phyloP scores from a whole-genome alignment of 2,113 vertebrate genomes.

The Stigmatopora nigra region DNA sequence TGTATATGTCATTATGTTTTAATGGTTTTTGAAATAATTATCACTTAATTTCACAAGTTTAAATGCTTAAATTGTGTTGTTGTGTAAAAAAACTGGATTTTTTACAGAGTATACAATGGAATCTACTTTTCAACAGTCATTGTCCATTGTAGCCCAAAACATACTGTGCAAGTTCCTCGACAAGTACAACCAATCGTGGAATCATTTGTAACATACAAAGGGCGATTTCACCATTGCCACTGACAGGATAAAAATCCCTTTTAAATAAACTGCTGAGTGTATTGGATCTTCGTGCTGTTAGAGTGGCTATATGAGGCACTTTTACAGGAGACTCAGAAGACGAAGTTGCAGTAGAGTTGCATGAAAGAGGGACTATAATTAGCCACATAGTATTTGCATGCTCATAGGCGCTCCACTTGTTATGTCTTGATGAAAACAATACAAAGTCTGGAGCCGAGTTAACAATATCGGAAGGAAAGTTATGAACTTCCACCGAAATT shows the following conservation, averaged over 20 bases:
- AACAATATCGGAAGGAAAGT: constrained; percentile 19
- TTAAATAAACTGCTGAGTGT: constrained; percentile 14
- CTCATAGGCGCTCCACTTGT: constrained; percentile 26
- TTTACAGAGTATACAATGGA: no score
- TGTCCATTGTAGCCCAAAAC: not conserved
- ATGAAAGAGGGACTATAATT: constrained; percentile 51
- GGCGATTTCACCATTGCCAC: not conserved
- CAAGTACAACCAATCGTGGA: not conserved
- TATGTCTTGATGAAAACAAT: constrained; percentile 28
- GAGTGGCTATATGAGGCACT: constrained; percentile 23
- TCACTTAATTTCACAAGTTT: no score
- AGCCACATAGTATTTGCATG: constrained; percentile 31
- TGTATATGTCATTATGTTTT: no score
- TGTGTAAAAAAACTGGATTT: no score
- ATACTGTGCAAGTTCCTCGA: not conserved
- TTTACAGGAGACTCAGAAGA: constrained; percentile 42
- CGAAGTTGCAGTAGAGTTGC: constrained; percentile 39
- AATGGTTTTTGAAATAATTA: no score
- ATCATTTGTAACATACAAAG: not conserved
- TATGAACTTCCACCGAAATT: constrained; percentile 32
- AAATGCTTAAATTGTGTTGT: no score
- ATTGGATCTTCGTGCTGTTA: constrained; percentile 24
- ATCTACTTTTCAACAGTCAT: not conserved
- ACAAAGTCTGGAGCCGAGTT: constrained; percentile 20
- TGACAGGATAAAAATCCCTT: not conserved